Evolutionary conservation across 2,113 vertebrate species (phyloP).

Genomic region (Fulica atra): DNA sequence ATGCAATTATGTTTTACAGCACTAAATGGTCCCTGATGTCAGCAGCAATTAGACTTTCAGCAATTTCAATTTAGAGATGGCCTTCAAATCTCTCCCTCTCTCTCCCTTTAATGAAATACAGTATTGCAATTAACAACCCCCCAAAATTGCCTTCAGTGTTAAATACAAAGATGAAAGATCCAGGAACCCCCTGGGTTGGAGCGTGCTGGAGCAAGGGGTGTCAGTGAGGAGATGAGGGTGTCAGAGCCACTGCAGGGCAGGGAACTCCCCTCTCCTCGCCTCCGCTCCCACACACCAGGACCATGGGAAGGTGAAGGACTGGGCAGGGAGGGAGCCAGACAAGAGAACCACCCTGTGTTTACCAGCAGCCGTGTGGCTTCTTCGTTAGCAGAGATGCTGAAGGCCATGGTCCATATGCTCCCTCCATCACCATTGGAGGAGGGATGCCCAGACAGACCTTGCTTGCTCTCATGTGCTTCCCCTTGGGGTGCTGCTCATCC

Average conservation of each 20-base stretch:
- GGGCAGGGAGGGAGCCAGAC: neutral
- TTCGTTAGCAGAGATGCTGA: neutral
- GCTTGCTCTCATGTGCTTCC: accelerated
- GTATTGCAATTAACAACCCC: constrained; percentile 38
- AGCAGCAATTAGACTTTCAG: constrained; percentile 65
- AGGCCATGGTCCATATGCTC: neutral
- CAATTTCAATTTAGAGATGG: constrained; percentile 64
- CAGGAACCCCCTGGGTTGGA: neutral
- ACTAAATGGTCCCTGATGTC: constrained; percentile 69
- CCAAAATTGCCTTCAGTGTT: neutral
- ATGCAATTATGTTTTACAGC: constrained; percentile 65
- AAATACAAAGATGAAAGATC: constrained; percentile 37
- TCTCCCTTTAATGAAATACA: constrained; percentile 53
- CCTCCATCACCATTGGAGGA: neutral
- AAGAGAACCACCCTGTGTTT: neutral
- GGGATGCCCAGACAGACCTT: neutral
- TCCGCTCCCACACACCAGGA: neutral
- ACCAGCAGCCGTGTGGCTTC: neutral
- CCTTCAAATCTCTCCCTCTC: constrained; percentile 48
- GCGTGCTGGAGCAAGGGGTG: accelerated
- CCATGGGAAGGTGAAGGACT: neutral
- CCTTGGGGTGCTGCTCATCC: accelerated
- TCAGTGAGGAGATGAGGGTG: neutral
- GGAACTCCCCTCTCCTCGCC: neutral
- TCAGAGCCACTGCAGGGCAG: accelerated